Evolutionary conservation across 2,888 invertebrate genomes (phyloP), one percentile per base, ranked within the genome.

Genomic region (Parthenolecanium corni): DNA sequence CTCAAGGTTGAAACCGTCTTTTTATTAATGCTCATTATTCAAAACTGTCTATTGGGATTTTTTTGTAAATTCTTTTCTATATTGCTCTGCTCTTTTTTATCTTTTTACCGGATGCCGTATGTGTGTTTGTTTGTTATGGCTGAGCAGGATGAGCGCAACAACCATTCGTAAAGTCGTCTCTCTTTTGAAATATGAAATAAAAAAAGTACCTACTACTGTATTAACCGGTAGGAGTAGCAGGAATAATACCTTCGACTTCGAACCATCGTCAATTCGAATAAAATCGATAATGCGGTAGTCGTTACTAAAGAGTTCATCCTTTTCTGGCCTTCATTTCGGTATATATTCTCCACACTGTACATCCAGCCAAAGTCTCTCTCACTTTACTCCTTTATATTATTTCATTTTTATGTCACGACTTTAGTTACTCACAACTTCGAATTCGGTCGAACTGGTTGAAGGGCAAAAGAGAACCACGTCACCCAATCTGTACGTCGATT

Each of bases 1-100:
- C 58, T 58, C 58, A 58, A 58, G 58, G 58, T 58, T 58, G 58
- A 58, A 58, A 58, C 58, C 58, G 58, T 58, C 58, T 58, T 58
- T 58, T 49, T 58, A 58, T 58, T 49, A 58, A 58, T 58, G 46
- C 58, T 58, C 58, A 58, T 58, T 58, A 58, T 58, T 58, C 58
- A 58, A 58, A 58, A 23, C 58, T 58, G 58, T 58, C 58, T 58
- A 58, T 58, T 58, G 58, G 58, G 58, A 58, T 58, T 58, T 58
- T 31, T 58, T 23, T 47, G 47, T 47, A 46, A 58, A 58, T 58
- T 58, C 58, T 58, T 58, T 58, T 31, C 4, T 31, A 31, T 31
- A 9, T 31, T 6, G 4, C 9, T 31, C 31, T 31, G 9, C 31
- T 31, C 9, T 6, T 25, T 58, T 38, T 58, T 53, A 38, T 58